Evolutionary conservation across 2,797 vertebrate species (phyloP).

Genomic region (Anguilla anguilla): DNA sequence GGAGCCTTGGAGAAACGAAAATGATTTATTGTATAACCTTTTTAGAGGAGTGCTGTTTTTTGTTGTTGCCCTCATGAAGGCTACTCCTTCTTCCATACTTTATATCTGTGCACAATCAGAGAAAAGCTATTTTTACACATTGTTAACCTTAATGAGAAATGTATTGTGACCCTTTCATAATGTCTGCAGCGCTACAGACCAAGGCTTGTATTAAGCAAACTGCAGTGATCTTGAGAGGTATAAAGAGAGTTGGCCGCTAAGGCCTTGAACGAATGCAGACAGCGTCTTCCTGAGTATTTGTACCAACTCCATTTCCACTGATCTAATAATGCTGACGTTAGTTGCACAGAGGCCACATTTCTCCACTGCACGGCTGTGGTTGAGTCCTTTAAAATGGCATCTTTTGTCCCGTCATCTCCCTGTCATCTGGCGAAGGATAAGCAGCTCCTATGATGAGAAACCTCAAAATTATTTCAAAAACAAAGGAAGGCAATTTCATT

Average conservation of each 20-base stretch:
- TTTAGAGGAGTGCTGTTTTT: background rate
- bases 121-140: background rate
- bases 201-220: constrained; percentile 14
- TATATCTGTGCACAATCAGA: background rate
- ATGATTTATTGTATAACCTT: background rate
- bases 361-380: no score
- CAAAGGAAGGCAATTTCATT: no score
- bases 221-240: background rate
- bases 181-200: background rate
- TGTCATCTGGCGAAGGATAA: no score
- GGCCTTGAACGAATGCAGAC: background rate
- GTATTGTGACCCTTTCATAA: background rate
- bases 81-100: background rate
- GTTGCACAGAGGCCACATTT: background rate
- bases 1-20: background rate
- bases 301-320: constrained; percentile 69
- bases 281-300: background rate
- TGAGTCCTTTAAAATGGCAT: no score
- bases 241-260: background rate
- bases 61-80: background rate
- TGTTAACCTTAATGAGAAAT: background rate
- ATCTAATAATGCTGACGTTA: constrained; percentile 87
- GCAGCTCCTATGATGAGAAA: no score
- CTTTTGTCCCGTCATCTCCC: no score
- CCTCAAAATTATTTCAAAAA: no score